phyloP scores from a whole-genome alignment of 2,797 vertebrate genomes.

The Takifugu rubripes region DNA sequence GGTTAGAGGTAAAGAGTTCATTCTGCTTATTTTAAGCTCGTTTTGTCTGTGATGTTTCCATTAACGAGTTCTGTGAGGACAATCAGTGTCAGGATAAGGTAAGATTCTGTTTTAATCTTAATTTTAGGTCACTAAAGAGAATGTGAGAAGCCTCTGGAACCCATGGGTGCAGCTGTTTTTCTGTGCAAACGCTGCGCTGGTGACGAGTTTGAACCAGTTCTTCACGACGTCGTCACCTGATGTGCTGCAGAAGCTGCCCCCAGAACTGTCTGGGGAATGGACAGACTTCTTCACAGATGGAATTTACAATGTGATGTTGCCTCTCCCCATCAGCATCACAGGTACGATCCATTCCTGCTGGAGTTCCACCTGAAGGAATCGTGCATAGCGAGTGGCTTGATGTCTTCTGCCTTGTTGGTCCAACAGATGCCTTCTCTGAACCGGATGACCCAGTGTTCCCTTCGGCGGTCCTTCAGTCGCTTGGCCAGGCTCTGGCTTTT shows the following conservation, averaged over 20 bases:
- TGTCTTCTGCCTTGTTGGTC: slow-evolving; percentile 14
- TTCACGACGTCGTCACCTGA: slow-evolving; percentile 76
- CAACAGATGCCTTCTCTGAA: slow-evolving; percentile 77
- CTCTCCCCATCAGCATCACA: slow-evolving; percentile 85
- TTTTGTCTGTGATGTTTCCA: no score
- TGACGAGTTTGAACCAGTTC: slow-evolving; percentile 81
- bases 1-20: slow-evolving; percentile 86
- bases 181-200: slow-evolving; percentile 83
- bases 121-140: slow-evolving; percentile 83
- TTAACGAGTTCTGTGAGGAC: no score
- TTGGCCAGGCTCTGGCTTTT: slow-evolving; percentile 83
- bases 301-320: slow-evolving; percentile 87
- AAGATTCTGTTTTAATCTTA: neutral
- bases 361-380: no score
- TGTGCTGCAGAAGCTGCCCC: slow-evolving; percentile 75
- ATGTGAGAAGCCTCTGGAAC: slow-evolving; percentile 74
- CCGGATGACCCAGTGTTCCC: slow-evolving; percentile 83
- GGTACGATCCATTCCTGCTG: slow-evolving; percentile 63
- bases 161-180: slow-evolving; percentile 89
- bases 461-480: slow-evolving; percentile 78
- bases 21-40: neutral
- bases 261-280: slow-evolving; percentile 86
- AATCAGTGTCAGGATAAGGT: neutral
- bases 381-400: neutral
- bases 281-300: slow-evolving; percentile 91